phyloP scores from a whole-genome alignment of 2,797 vertebrate genomes.

The Bovichtus diacanthus region DNA sequence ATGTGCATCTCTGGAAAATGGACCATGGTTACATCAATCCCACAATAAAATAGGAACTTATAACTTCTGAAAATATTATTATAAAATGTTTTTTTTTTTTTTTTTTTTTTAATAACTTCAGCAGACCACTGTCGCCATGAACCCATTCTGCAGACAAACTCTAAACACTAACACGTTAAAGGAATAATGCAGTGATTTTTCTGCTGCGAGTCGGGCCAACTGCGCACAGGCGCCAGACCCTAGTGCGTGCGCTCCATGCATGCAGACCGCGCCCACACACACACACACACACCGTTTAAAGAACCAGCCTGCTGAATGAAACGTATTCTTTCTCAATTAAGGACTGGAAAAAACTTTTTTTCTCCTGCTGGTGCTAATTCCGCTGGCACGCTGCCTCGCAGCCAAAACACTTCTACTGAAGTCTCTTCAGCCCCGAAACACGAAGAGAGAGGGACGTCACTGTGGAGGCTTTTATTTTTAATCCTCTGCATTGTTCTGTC shows the following conservation, averaged over 20 bases:
- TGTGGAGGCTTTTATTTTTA: neutral
- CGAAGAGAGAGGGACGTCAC: neutral
- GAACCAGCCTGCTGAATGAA: slow-evolving; percentile 72
- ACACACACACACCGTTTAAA: slow-evolving; percentile 60
- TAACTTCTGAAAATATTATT: neutral
- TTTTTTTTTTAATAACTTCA: no score
- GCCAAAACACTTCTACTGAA: slow-evolving; percentile 44
- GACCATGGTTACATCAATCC: neutral
- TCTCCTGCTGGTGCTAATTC: slow-evolving; percentile 60
- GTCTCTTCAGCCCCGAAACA: slow-evolving; percentile 15
- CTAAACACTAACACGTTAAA: slow-evolving; percentile 5
- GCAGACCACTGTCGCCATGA: no score
- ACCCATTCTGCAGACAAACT: neutral
- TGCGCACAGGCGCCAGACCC: slow-evolving; percentile 75
- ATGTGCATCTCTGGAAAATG: neutral
- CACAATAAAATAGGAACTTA: neutral
- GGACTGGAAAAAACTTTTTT: slow-evolving; percentile 54
- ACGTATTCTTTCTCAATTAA: slow-evolving; percentile 78
- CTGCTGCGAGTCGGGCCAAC: slow-evolving; percentile 52
- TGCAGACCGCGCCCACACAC: slow-evolving; percentile 42
- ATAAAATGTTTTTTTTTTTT: no score
- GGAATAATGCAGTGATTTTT: slow-evolving; percentile 40
- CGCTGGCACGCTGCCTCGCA: slow-evolving; percentile 54
- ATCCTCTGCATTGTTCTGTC: slow-evolving; percentile 2
- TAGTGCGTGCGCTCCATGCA: slow-evolving; percentile 58